A percentile compares a stretch with the other conserved stretches of the same genome.
These are phyloP conservation scores for Nyctereutes procyonoides DNA, from an alignment of 2,113 vertebrate genomes.

Conservation along the genomic window DNA sequence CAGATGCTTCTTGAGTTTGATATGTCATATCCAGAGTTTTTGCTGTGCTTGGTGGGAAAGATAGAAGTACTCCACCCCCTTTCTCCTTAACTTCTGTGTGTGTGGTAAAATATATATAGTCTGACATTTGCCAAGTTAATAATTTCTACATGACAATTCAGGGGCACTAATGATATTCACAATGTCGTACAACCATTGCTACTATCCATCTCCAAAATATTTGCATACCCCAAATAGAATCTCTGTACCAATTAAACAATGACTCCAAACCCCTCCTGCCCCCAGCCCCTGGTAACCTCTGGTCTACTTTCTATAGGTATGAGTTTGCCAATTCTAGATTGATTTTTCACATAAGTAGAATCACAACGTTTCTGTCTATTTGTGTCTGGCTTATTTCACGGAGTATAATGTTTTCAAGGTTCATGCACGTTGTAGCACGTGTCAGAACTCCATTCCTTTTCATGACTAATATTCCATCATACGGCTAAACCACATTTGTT, in stretches of 20 bases:
- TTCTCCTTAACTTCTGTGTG: not conserved
- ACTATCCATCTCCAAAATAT: not conserved
- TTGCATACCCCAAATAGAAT: not conserved
- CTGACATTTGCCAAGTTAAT: not conserved
- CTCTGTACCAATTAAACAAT: not conserved
- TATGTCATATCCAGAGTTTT: not conserved
- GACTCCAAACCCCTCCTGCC: not conserved
- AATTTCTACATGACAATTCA: not conserved
- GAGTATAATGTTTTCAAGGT: not conserved
- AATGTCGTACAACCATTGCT: not conserved
- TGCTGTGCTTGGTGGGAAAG: not conserved
- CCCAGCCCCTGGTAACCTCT: not conserved
- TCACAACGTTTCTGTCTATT: not conserved
- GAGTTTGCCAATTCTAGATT: not conserved
- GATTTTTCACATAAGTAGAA: not conserved
- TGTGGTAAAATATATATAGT: not conserved
- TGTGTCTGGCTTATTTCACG: not conserved
- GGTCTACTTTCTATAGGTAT: not conserved
- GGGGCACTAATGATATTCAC: not conserved
- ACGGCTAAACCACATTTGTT: not conserved
- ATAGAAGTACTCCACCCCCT: not conserved
- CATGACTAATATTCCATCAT: not conserved
- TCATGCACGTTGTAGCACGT: not conserved
- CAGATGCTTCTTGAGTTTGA: not conserved
- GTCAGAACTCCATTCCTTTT: not conserved